Base-by-base conservation (phyloP, 1,140 invertebrate genomes). In the Bombus vancouverensis region DNA sequence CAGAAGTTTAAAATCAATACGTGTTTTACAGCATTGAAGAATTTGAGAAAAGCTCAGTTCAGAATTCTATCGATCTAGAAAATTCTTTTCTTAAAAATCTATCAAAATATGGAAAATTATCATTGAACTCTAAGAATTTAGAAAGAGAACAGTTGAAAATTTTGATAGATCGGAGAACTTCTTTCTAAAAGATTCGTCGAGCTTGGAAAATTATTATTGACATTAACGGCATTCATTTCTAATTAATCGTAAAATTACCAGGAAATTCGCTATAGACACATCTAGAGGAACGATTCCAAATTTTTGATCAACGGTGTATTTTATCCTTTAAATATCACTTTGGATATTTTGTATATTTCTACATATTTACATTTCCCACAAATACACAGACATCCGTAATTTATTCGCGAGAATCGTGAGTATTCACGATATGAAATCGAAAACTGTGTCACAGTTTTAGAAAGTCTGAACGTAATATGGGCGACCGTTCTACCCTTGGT, bases 371-470 rank as follows among this genome's bases (percentile, higher is more conserved):
- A 13, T 62, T 62, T 62, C 28, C 4, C 12, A 62, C 22, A 28
- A 12, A 12, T 62, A n/a, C 28, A 13, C 28, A n/a, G 12, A 62
- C 28, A 62, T 4, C 12, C 59, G 59, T n/a, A n/a, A n/a, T n/a
- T 12, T n/a, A n/a, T n/a, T 62, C 59, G 59, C 12, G 59, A 13
- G 28, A 39, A 3, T 13, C 25, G 0, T 34, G 57, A 53, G 4
- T 18, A 77, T 62, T 62, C n/a, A 28, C 37, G 15, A 62, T 77
- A 62, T 32, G 62, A 77, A 62, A 62, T 77, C 37, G 53, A 39
- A 59, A 76, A 76, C 74, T 62, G 37, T 77, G 75, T 25, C 59
- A 39, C 15, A 22, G 37, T 77, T 28, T n/a, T 77, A 65, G 75
- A 77, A 77, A 77, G 57, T 65, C 28, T 12, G 28, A 62, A n/a